These are phyloP conservation scores for Lutraria rhynchaena DNA, from an alignment of 1,140 invertebrate genomes.

Conservation along the genomic window DNA sequence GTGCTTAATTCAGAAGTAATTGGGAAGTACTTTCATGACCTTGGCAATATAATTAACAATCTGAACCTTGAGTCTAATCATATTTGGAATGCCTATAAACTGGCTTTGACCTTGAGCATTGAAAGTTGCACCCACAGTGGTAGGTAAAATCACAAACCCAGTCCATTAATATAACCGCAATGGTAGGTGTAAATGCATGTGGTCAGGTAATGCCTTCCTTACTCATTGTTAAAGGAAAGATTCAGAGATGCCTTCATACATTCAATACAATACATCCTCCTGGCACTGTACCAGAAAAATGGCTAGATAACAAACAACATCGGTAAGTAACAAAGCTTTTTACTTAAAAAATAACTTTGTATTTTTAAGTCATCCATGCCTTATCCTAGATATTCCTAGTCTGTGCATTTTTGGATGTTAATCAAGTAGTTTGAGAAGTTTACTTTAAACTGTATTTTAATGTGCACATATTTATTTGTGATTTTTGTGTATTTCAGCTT, in stretches of 20 bases:
- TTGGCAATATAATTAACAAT: background rate
- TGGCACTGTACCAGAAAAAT: slow-evolving; percentile 29
- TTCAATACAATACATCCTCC: slow-evolving; percentile 41
- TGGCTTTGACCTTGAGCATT: slow-evolving; percentile 32
- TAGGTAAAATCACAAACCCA: slow-evolving; percentile 13
- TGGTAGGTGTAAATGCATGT: slow-evolving; percentile 53
- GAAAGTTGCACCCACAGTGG: slow-evolving; percentile 31
- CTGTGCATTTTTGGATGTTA: too few relatives aligned
- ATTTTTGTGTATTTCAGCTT: too few relatives aligned
- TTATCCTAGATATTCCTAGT: too few relatives aligned
- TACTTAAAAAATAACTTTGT: too few relatives aligned
- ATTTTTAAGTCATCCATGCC: too few relatives aligned
- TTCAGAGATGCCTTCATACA: slow-evolving; percentile 28
- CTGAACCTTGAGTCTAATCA: background rate
- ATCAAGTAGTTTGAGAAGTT: too few relatives aligned
- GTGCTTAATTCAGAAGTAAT: slow-evolving; percentile 57
- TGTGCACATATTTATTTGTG: too few relatives aligned
- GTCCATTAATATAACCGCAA: slow-evolving; percentile 45
- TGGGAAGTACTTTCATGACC: slow-evolving; percentile 44
- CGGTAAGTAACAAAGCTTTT: too few relatives aligned
- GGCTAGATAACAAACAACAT: too few relatives aligned
- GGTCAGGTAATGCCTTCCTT: slow-evolving; percentile 48
- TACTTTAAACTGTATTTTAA: too few relatives aligned
- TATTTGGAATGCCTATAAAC: slow-evolving; percentile 37
- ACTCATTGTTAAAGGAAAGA: slow-evolving; percentile 58